A percentile compares a stretch with the other conserved stretches of the same genome.
These are phyloP conservation scores for Sussaba pulchella DNA, from an alignment of 2,888 invertebrate genomes.

Conservation along the genomic window DNA sequence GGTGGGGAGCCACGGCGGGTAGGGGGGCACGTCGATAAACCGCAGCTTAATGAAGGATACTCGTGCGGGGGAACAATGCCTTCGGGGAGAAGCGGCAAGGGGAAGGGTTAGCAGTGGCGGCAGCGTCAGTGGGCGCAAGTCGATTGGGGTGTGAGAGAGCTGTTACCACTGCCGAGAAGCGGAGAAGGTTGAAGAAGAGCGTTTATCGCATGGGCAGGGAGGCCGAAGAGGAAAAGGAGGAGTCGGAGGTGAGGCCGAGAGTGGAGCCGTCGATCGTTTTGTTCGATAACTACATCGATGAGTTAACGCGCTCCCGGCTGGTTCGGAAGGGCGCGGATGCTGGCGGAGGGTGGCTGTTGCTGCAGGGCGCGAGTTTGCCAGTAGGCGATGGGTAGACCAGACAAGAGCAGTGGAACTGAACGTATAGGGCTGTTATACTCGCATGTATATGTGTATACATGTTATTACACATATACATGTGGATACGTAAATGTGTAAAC, in stretches of 20 bases:
- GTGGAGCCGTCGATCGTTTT: slow-evolving; percentile 52
- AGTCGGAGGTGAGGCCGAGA: slow-evolving; percentile 25
- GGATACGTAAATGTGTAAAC: slow-evolving; percentile 43
- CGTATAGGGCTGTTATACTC: slow-evolving; percentile 36
- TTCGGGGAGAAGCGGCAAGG: slow-evolving; percentile 30
- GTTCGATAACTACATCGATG: slow-evolving; percentile 64
- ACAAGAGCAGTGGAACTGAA: slow-evolving; percentile 47
- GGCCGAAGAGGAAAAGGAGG: slow-evolving; percentile 52
- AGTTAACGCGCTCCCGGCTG: slow-evolving; percentile 56
- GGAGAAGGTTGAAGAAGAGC: slow-evolving; percentile 57
- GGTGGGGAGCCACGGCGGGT: slow-evolving; percentile 7
- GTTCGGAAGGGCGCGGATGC: slow-evolving; percentile 15
- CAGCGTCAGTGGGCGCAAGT: slow-evolving; percentile 14
- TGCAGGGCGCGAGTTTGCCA: slow-evolving; percentile 38
- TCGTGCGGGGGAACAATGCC: slow-evolving; percentile 66
- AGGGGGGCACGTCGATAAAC: slow-evolving; percentile 66
- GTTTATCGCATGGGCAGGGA: slow-evolving; percentile 57
- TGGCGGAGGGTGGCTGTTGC: slow-evolving; percentile 36
- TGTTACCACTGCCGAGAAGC: slow-evolving; percentile 11
- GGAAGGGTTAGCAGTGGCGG: slow-evolving; percentile 3
- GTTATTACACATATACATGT: not conserved
- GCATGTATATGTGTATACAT: not conserved
- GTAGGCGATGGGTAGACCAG: slow-evolving; percentile 35
- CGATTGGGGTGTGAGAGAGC: slow-evolving; percentile 7
- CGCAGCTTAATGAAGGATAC: slow-evolving; percentile 68